These are phyloP conservation scores for Drosophila melanocephala DNA, from an alignment of 2,888 invertebrate species.

Conservation along the genomic window DNA sequence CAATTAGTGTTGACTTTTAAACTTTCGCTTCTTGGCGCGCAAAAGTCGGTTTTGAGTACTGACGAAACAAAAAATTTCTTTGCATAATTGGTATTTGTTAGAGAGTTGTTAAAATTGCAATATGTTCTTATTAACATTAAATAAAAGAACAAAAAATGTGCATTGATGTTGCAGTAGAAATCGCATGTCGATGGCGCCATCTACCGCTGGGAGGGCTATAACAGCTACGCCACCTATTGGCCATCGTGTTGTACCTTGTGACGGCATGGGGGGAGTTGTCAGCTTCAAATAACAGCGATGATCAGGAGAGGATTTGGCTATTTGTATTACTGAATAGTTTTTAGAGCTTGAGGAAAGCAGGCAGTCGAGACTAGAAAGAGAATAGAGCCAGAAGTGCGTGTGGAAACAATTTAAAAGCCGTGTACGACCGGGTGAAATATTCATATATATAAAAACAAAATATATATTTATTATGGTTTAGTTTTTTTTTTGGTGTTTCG, in stretches of 20 bases:
- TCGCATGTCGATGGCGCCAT: not conserved
- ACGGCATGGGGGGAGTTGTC: not conserved
- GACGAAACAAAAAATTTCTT: not conserved
- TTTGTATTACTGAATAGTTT: not conserved
- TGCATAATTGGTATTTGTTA: not conserved
- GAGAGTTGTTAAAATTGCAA: not conserved
- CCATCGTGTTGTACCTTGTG: not conserved
- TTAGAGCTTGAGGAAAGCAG: not conserved
- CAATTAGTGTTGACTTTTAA: slow-evolving; percentile 39
- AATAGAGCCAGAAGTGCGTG: not conserved
- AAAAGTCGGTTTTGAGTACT: not conserved
- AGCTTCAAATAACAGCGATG: not conserved
- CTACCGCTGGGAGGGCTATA: not conserved
- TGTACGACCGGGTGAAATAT: too few relatives aligned
- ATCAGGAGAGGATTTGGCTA: not conserved
- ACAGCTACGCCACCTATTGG: not conserved
- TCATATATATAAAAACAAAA: not conserved
- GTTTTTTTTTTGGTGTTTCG: not conserved
- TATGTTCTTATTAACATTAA: not conserved
- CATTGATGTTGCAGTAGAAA: not conserved
- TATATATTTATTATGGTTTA: not conserved
- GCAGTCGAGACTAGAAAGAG: not conserved
- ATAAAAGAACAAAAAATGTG: not conserved
- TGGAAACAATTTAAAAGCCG: not conserved
- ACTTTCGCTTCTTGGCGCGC: slow-evolving; percentile 19